A percentile compares a stretch with the other conserved stretches of the same genome.
phyloP scores from a whole-genome alignment of 2,888 invertebrate species.

The Parelbella ahira region DNA sequence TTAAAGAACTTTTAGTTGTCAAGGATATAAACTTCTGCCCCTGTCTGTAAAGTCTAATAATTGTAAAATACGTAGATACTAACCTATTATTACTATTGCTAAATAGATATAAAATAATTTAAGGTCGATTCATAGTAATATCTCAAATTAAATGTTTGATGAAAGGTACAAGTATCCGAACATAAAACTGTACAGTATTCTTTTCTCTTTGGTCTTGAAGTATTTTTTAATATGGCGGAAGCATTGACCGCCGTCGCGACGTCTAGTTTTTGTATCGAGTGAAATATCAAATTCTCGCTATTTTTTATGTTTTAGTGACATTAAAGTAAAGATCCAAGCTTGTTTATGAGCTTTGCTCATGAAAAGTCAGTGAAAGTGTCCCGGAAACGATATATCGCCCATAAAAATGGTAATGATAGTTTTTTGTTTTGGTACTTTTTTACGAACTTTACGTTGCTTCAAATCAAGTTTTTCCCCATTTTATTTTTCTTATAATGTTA shows the following conservation, averaged over 20 bases:
- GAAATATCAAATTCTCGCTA: conserved; percentile 46
- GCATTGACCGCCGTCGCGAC: conserved; percentile 74
- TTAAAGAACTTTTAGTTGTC: too few species aligned
- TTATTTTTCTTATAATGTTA: conserved; percentile 34
- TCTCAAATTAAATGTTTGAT: too few species aligned
- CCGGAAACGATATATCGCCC: conserved; percentile 38
- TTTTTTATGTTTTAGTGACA: conserved; percentile 48
- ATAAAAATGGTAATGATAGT: conserved; percentile 80
- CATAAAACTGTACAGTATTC: conserved; percentile 37
- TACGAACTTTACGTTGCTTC: conserved; percentile 65
- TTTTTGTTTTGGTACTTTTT: conserved; percentile 82
- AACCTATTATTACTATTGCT: too few species aligned
- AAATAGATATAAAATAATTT: too few species aligned
- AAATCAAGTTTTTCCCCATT: conserved; percentile 53
- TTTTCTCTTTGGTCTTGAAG: conserved; percentile 56
- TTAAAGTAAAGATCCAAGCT: conserved; percentile 42
- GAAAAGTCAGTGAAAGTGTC: conserved; percentile 31
- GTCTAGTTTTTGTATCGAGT: conserved; percentile 60
- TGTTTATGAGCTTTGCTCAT: conserved; percentile 20
- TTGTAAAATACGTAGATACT: too few species aligned
- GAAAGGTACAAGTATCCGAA: conserved; percentile 34
- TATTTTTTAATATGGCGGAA: conserved; percentile 78
- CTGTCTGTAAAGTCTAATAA: too few species aligned
- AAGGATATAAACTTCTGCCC: too few species aligned
- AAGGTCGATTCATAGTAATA: too few species aligned